Conservation (phyloP, 2,797 vertebrate species). For the Heteromormyrus szaboi region DNA sequence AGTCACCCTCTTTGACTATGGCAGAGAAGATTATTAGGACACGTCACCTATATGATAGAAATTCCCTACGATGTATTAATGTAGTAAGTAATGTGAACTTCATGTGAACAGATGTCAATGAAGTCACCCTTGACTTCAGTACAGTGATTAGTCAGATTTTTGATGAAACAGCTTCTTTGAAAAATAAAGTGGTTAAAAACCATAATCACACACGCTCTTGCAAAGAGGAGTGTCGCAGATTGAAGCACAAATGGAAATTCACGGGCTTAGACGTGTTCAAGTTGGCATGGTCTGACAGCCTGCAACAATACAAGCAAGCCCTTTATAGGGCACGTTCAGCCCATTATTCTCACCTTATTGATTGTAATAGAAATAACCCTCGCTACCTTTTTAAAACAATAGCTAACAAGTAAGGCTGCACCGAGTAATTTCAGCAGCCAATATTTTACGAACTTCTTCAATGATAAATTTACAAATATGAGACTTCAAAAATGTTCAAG, state of each 20-base stretch:
- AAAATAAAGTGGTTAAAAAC: neutral
- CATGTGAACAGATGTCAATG: neutral
- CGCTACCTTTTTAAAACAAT: neutral
- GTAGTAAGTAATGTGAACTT: neutral
- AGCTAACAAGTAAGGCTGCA: neutral
- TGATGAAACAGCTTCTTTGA: neutral
- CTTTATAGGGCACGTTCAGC: neutral
- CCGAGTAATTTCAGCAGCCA: neutral
- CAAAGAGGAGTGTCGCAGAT: neutral
- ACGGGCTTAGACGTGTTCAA: neutral
- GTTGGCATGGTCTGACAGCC: neutral
- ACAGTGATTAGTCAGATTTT: neutral
- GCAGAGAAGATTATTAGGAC: neutral
- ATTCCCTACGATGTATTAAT: neutral
- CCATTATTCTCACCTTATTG: neutral
- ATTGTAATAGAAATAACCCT: neutral
- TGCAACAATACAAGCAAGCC: neutral
- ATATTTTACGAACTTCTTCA: neutral
- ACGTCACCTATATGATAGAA: neutral
- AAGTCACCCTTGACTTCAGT: neutral
- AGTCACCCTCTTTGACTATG: neutral
- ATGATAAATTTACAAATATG: neutral
- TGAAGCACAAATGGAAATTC: neutral
- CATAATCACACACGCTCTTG: neutral
- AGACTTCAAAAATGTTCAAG: neutral